Conservation (phyloP, 2,113 vertebrate species). For the Dicrurus megarhynchus region DNA sequence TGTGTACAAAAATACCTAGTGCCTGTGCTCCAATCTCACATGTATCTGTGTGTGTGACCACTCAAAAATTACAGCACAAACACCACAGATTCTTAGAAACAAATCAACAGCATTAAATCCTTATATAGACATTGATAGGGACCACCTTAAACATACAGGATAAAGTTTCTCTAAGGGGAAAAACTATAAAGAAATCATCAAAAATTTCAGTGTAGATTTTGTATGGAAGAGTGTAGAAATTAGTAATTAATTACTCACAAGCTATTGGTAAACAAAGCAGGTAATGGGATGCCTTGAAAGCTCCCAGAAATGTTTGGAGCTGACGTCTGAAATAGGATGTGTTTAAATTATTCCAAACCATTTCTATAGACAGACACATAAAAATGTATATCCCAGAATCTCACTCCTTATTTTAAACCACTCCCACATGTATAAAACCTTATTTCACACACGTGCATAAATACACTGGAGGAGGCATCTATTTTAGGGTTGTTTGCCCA, state of each 20-base stretch:
- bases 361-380: not conserved
- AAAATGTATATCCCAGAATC: constrained; percentile 29
- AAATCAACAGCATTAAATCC: constrained; percentile 3
- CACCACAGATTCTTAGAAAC: not conserved
- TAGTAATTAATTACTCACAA: not conserved
- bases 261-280: constrained; percentile 38
- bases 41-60: not conserved
- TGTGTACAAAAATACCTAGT: not conserved
- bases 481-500: constrained; percentile 63
- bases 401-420: constrained; percentile 52
- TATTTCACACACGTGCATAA: constrained; percentile 63
- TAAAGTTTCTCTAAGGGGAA: not conserved
- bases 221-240: not conserved
- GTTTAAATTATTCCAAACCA: not conserved
- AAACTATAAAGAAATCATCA: not conserved
- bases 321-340: not conserved
- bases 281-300: constrained; percentile 5
- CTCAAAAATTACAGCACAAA: not conserved
- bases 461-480: constrained; percentile 57
- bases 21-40: not conserved
- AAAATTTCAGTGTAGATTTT: not conserved
- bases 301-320: not conserved
- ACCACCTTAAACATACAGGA: not conserved
- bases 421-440: constrained; percentile 65
- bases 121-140: not conserved